A percentile compares a stretch with the other conserved stretches of the same genome.
These are phyloP conservation scores for Erythrocercus mccallii DNA, from an alignment of 2,113 vertebrate species.

Conservation along the genomic window DNA sequence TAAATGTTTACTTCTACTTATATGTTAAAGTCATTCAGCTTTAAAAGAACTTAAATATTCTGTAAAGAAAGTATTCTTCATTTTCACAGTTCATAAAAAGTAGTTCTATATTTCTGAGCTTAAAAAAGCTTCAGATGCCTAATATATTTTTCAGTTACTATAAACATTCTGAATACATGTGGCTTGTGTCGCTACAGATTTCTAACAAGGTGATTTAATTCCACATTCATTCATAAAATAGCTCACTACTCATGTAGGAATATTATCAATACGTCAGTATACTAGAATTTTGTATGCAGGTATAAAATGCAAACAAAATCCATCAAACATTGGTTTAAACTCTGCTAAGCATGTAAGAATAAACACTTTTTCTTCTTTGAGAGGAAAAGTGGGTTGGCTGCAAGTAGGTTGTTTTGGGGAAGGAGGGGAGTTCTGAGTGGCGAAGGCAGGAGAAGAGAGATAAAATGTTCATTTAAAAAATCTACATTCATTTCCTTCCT, in stretches of 20 bases:
- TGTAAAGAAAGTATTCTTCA: not conserved
- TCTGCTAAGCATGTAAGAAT: not conserved
- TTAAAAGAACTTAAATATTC: not conserved
- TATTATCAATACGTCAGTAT: not conserved
- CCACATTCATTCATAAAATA: not conserved
- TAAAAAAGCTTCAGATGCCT: not conserved
- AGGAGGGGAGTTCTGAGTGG: not conserved
- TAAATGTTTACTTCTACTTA: not conserved
- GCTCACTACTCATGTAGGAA: not conserved
- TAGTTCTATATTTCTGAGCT: not conserved
- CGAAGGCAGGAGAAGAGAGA: not conserved
- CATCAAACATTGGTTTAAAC: not conserved
- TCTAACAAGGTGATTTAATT: not conserved
- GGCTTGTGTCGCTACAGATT: not conserved
- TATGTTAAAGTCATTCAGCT: not conserved
- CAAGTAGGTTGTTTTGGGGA: not conserved
- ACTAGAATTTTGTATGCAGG: not conserved
- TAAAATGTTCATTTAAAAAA: not conserved
- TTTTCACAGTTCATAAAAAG: not conserved
- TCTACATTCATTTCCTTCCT: not conserved
- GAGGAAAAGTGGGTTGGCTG: not conserved
- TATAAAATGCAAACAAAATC: not conserved
- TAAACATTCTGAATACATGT: not conserved
- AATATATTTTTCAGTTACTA: not conserved
- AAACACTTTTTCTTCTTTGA: not conserved